Percentiles rank a stretch among this genome's conserved stretches.
phyloP scores from a whole-genome alignment of 2,797 vertebrate species.

The Sebastes taczanowskii region DNA sequence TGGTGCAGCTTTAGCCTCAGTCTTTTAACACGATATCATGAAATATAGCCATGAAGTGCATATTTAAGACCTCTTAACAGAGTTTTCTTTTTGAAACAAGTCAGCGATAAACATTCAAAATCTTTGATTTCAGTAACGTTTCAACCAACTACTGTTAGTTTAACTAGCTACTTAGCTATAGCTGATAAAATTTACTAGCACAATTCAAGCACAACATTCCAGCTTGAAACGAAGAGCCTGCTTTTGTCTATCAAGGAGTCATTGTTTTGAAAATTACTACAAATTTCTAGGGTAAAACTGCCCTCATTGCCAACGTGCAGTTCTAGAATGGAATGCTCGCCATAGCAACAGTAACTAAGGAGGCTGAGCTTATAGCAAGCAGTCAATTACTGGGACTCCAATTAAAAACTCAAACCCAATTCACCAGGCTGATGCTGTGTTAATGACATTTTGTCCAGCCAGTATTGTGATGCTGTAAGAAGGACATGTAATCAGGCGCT shows the following conservation, averaged over 20 bases:
- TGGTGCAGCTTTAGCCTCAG: not conserved
- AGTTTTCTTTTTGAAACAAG: not conserved
- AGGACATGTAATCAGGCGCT: not conserved
- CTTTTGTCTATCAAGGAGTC: not conserved
- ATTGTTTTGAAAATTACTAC: not conserved
- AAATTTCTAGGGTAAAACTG: no score
- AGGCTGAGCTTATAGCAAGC: not conserved
- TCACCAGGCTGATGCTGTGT: not conserved
- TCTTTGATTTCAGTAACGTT: not conserved
- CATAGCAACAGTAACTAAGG: not conserved
- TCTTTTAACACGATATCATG: not conserved
- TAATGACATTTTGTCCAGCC: not conserved
- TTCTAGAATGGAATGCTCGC: not conserved
- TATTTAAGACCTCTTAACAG: not conserved
- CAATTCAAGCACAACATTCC: no score
- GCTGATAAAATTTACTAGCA: no score
- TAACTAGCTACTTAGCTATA: not conserved
- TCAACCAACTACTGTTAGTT: not conserved
- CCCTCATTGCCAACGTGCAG: no score
- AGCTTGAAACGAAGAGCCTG: accelerated
- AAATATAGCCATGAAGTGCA: not conserved
- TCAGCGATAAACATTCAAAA: not conserved
- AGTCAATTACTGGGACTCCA: not conserved
- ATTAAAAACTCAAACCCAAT: not conserved
- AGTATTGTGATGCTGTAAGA: slow-evolving; percentile 4